Evolutionary conservation across 37 sponge, comb jelly and placozoan genomes (phyloP), one percentile per base, ranked within the genome.

Genomic region (Chondrilla cf. caribensis): DNA sequence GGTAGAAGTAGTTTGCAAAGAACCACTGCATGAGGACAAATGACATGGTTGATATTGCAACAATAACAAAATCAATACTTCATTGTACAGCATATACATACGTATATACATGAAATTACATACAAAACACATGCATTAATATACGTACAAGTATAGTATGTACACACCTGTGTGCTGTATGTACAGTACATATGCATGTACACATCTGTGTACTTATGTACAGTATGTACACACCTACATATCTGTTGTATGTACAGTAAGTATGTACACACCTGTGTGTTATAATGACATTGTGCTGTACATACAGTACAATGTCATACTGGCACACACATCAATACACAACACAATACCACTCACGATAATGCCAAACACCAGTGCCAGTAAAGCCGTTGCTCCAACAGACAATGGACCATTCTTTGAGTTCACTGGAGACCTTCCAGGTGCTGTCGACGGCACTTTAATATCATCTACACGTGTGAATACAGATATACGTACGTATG

Each of bases 1-100:
- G 78, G 70, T 93, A 93, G 39, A 93, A 77, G 57, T 93, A 93
- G 87, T 93, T 93, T n/a, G 90, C 94, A 85, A 93, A 87, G 82
- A 93, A 93, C 94, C 94, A 93, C 94, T 93, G 65, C 54, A 26
- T 40, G 22, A 40, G 7, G 70, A 35, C 18, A 28, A 64, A n/a
- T n/a, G n/a, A n/a, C n/a, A n/a, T n/a, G n/a, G n/a, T n/a, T n/a
- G n/a, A n/a, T n/a, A n/a, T 11, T 54, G 17, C 25, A 66, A 9
- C 14, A 14, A 18, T 26, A 24, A 26, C 25, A 22, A 70, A 22
- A 5, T 2, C 2, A 22, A 38, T 31, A 22, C 4, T 66, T 17
- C 32, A 36, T 21, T 4, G 71, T 2, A 36, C 4, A 7, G 8
- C 2, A 22, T 4, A 47, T 11, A 47, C 51, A 47, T 47, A 47